Percentiles rank a stretch among this genome's conserved stretches.
These are phyloP conservation scores for Calephelis virginiensis DNA, from an alignment of 1,140 invertebrate genomes.

Conservation along the genomic window DNA sequence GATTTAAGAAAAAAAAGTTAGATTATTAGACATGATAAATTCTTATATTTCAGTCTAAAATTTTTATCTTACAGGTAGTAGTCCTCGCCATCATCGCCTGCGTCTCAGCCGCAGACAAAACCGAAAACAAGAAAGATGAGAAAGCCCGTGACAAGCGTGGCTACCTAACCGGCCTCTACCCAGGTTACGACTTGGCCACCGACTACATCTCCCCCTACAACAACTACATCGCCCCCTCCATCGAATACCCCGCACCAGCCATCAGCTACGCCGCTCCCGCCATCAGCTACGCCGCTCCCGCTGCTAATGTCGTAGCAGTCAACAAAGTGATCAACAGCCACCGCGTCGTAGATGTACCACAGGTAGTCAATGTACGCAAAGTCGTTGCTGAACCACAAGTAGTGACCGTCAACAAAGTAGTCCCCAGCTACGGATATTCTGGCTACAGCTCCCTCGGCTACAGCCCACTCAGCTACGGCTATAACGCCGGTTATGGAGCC, in stretches of 20 bases:
- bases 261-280: slow-evolving; percentile 26
- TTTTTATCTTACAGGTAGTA: slow-evolving; percentile 27
- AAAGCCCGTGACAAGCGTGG: slow-evolving; percentile 39
- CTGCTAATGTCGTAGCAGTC: slow-evolving; percentile 40
- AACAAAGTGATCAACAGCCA: slow-evolving; percentile 46
- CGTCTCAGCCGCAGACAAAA: slow-evolving; percentile 21
- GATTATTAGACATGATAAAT: too few relatives aligned
- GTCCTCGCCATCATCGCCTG: slow-evolving; percentile 31
- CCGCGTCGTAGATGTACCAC: slow-evolving; percentile 46
- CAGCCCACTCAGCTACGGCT: slow-evolving; percentile 23
- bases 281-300: slow-evolving; percentile 27
- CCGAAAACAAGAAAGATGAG: not conserved
- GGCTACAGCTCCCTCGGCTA: slow-evolving; percentile 3
- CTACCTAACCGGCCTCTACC: slow-evolving; percentile 32
- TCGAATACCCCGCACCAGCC: slow-evolving; percentile 20
- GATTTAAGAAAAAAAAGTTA: too few relatives aligned
- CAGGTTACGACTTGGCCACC: slow-evolving; percentile 15
- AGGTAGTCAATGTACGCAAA: slow-evolving; percentile 46
- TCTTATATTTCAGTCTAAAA: slow-evolving; percentile 4
- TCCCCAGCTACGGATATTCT: slow-evolving; percentile 29
- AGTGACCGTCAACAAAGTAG: slow-evolving; percentile 51
- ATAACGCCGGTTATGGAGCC: slow-evolving; percentile 29
- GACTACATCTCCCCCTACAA: slow-evolving; percentile 26
- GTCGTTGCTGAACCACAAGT: slow-evolving; percentile 48
- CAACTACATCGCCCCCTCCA: slow-evolving; percentile 21